Evolutionary conservation across 2,113 vertebrate genomes (phyloP).

Genomic region (Ia io): DNA sequence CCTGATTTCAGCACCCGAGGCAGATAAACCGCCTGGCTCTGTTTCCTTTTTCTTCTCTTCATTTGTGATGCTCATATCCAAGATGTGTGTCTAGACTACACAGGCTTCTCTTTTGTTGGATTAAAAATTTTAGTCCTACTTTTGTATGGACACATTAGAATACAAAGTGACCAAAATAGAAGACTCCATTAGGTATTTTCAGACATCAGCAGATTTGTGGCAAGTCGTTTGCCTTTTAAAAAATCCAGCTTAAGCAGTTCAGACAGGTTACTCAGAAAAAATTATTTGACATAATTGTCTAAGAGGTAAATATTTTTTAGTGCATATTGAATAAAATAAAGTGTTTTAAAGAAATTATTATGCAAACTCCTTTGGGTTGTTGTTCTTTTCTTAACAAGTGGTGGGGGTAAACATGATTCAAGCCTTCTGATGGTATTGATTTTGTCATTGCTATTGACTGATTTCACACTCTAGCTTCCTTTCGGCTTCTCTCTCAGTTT

Average conservation of each 20-base stretch:
- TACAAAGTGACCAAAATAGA: conserved; percentile 70
- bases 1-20: conserved; percentile 38
- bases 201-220: conserved; percentile 63
- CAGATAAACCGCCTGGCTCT: conserved; percentile 40
- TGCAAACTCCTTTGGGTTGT: conserved; percentile 70
- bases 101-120: conserved; percentile 59
- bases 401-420: conserved; percentile 12
- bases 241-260: conserved; percentile 44
- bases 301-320: conserved; percentile 76
- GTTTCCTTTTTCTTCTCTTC: conserved; percentile 64
- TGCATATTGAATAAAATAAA: conserved; percentile 72
- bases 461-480: conserved; percentile 25
- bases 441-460: conserved; percentile 41
- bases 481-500: conserved; percentile 35
- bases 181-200: conserved; percentile 48
- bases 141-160: conserved; percentile 51
- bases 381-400: conserved; percentile 56
- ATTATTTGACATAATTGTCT: conserved; percentile 67
- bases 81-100: conserved; percentile 47
- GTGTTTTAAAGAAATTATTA: conserved; percentile 73
- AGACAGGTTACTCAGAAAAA: conserved; percentile 56
- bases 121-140: conserved; percentile 39
- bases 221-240: conserved; percentile 64
- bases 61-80: conserved; percentile 47
- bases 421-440: conserved; percentile 41